These are phyloP conservation scores for Acanthococcus lagerstroemiae DNA, from an alignment of 2,888 invertebrate species.

Conservation along the genomic window DNA sequence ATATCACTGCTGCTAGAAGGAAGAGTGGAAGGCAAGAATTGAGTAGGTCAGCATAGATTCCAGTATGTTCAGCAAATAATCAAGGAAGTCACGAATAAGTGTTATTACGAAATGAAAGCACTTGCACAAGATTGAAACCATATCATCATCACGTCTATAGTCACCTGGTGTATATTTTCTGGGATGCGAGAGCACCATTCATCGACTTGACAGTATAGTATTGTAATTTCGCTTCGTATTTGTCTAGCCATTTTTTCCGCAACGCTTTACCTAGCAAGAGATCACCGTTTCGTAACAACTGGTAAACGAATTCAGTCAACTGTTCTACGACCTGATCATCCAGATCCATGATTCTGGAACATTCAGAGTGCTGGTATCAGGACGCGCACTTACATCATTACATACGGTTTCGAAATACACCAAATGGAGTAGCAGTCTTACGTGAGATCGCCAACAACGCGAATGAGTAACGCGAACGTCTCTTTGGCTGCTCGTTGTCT, in stretches of 20 bases:
- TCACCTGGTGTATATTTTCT: slow-evolving; percentile 45
- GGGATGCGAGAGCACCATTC: slow-evolving; percentile 44
- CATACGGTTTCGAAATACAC: neutral
- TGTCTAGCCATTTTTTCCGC: slow-evolving; percentile 81
- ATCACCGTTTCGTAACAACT: slow-evolving; percentile 84
- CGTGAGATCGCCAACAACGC: slow-evolving; percentile 94
- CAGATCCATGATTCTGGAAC: slow-evolving; percentile 70
- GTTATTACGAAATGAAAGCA: too few relatives aligned
- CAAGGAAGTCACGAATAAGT: too few relatives aligned
- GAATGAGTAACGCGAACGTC: slow-evolving; percentile 82
- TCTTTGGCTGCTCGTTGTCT: slow-evolving; percentile 71
- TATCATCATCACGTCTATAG: too few relatives aligned
- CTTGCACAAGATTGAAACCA: too few relatives aligned
- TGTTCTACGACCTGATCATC: slow-evolving; percentile 67
- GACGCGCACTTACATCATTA: slow-evolving; percentile 29
- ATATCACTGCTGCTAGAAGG: too few relatives aligned
- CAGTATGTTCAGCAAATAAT: neutral
- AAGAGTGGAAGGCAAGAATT: neutral
- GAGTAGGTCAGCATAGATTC: neutral
- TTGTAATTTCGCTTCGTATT: slow-evolving; percentile 54
- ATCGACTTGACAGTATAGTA: slow-evolving; percentile 43
- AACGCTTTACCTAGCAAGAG: slow-evolving; percentile 81
- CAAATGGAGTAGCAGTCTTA: slow-evolving; percentile 51
- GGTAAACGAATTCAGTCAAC: slow-evolving; percentile 87
- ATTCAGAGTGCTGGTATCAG: too few relatives aligned